Evolutionary conservation across 2,888 invertebrate genomes (phyloP).

Genomic region (Mythimna albipuncta): DNA sequence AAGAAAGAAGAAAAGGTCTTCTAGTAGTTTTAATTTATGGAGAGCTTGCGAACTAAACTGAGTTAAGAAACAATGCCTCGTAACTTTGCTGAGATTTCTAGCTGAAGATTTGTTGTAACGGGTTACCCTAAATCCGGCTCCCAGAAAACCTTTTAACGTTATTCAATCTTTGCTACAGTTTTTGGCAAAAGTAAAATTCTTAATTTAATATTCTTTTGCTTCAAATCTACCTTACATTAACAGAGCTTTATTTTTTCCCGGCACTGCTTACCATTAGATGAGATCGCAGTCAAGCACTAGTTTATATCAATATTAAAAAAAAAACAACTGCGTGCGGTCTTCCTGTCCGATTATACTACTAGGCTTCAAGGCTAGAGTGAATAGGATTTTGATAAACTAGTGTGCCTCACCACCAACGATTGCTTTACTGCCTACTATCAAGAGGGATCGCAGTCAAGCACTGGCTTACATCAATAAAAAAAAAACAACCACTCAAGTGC

Average conservation of each 20-base stretch:
- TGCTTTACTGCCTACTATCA: too few relatives aligned
- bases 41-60: slow-evolving; percentile 25
- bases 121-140: background rate
- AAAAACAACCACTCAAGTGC: background rate
- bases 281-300: too few relatives aligned
- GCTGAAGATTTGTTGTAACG: slow-evolving; percentile 29
- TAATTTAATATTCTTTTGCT: background rate
- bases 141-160: slow-evolving; percentile 22
- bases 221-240: slow-evolving; percentile 7
- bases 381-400: too few relatives aligned
- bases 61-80: slow-evolving; percentile 40
- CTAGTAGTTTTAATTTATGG: slow-evolving; percentile 40
- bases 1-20: slow-evolving; percentile 10
- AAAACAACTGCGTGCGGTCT: too few relatives aligned
- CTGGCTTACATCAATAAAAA: too few relatives aligned
- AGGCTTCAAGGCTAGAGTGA: too few relatives aligned
- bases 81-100: slow-evolving; percentile 33
- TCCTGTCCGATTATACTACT: too few relatives aligned
- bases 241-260: slow-evolving; percentile 8
- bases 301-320: too few relatives aligned
- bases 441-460: too few relatives aligned
- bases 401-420: too few relatives aligned
- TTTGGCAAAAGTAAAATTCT: slow-evolving; percentile 3
- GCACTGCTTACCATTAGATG: too few relatives aligned
- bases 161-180: slow-evolving; percentile 6